Evolutionary conservation across 2,113 vertebrate genomes (phyloP).

Genomic region (Vicugna pacos): DNA sequence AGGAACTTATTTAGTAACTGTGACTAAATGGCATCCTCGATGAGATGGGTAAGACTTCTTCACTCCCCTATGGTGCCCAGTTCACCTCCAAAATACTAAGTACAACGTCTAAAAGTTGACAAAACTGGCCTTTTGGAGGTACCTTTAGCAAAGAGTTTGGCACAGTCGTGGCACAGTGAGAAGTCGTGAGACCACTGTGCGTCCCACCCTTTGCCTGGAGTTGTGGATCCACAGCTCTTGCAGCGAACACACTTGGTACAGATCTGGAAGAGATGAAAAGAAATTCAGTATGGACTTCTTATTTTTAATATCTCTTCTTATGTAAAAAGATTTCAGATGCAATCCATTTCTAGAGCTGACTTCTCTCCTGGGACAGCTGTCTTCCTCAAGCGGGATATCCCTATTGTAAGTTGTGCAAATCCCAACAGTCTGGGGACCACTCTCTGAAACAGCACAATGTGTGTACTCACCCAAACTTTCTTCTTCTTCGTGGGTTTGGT

Average conservation of each 20-base stretch:
- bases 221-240: constrained; percentile 98
- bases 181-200: constrained; percentile 99
- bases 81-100: not conserved
- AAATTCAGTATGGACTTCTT: not conserved
- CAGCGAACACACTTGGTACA: constrained; percentile 98
- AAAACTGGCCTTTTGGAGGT: not conserved
- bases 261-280: constrained; percentile 88
- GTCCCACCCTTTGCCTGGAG: constrained; percentile 98
- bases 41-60: not conserved
- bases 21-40: not conserved
- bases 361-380: not conserved
- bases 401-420: not conserved
- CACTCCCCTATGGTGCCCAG: not conserved
- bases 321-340: not conserved
- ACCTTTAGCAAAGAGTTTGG: constrained; percentile 99
- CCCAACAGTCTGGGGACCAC: not conserved
- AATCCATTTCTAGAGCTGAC: not conserved
- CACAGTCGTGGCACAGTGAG: constrained; percentile 98
- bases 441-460: not conserved
- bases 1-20: not conserved
- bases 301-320: not conserved
- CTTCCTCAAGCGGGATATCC: not conserved
- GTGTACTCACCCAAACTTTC: constrained; percentile 95
- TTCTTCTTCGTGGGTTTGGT: constrained; percentile 99
- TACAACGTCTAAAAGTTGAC: not conserved